Base-by-base conservation (phyloP, 2,888 invertebrate species). In the Eilema sororculum region DNA sequence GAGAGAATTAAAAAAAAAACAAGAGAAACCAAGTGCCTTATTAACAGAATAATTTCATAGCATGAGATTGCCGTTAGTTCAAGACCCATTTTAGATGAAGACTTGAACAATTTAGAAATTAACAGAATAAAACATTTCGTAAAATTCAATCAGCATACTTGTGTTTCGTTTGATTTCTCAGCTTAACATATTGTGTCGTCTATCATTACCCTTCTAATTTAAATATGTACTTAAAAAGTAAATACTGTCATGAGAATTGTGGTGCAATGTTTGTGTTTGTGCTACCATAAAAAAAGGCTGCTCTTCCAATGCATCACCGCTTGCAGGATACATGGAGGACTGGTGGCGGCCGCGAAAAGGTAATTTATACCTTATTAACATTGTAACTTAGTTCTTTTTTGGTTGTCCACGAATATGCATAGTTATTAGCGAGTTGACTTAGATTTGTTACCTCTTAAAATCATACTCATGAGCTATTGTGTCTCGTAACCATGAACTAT, bases 291-390 rank as follows among this genome's bases (percentile, higher is more conserved):
- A 93, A 87, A 90, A 95, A 95, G 95, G 95, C 95, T 93, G 95
- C 93, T 96, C 96, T 96, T 96, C 96, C 96, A 96, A 96, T 97
- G 98, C 98, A 96, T 97, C 98, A 96, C 97, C 97, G 96, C 97
- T 98, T 97, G 97, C 98, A 98, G 98, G 98, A 97, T 98, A 98
- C 97, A 98, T 98, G 98, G 98, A 98, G 97, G 98, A 98, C 96
- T 98, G 98, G 98, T 98, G 98, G 98, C 97, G 98, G 96, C 98
- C 98, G 94, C 97, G 98, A 94, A 98, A 98, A 98, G 98, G 98
- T 98, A 97, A 96, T 96, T 96, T 87, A 82, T 94, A 88, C 87
- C 88, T 88, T 90, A 90, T 87, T 92, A 91, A 91, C 91, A 87
- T 87, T 82, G 63, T 84, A 79, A 75, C 79, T 73, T 84, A 76